A percentile compares a stretch with the other conserved stretches of the same genome.
Evolutionary conservation across 2,797 vertebrate species (phyloP).

Genomic region (Anguilla anguilla): DNA sequence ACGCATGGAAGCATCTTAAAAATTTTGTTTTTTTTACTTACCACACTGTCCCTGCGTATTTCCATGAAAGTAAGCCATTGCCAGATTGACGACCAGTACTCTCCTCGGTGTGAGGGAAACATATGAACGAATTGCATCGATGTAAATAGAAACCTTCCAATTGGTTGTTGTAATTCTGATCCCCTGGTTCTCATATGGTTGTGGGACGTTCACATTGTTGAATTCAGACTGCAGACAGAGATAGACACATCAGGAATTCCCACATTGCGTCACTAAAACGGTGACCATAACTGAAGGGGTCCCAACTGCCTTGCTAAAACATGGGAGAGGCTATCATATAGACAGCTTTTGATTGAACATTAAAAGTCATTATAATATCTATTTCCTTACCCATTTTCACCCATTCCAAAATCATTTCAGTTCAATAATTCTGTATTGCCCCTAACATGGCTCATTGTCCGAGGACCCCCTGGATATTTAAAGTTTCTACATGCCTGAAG

Average conservation of each 20-base stretch:
- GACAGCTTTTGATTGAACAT: background rate
- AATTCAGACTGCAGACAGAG: constrained; percentile 58
- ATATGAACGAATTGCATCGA: constrained; percentile 63
- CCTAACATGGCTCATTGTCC: no score
- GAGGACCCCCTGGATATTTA: no score
- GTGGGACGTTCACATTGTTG: constrained; percentile 53
- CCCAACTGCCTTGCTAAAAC: background rate
- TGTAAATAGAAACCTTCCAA: constrained; percentile 51
- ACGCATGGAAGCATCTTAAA: background rate
- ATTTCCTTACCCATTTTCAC: no score
- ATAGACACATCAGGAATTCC: background rate
- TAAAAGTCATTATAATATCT: no score
- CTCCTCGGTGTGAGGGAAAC: constrained; percentile 56
- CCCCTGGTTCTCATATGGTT: constrained; percentile 60
- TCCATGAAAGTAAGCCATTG: constrained; percentile 65
- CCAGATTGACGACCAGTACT: constrained; percentile 61
- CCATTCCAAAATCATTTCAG: no score
- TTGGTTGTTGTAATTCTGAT: constrained; percentile 62
- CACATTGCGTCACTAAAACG: background rate
- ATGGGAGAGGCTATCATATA: background rate
- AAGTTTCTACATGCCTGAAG: no score
- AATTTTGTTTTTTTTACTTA: background rate
- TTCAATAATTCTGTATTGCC: no score
- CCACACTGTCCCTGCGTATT: constrained; percentile 71
- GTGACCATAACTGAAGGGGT: background rate